A percentile compares a stretch with the other conserved stretches of the same genome.
These are phyloP conservation scores for Barypeithes pellucidus DNA, from an alignment of 2,888 invertebrate genomes.

Conservation along the genomic window DNA sequence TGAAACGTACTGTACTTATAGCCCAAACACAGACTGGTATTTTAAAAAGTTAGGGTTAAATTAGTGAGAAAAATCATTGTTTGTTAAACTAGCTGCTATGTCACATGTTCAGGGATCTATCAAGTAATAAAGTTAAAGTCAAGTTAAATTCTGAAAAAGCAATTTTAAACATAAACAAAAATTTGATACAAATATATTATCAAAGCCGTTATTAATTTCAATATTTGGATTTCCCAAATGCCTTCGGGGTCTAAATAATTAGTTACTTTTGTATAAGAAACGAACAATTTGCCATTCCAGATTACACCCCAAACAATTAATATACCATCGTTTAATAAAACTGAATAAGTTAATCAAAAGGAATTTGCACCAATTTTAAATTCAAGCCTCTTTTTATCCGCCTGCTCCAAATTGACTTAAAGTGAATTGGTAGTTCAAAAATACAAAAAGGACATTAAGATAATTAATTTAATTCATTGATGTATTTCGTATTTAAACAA, in stretches of 20 bases:
- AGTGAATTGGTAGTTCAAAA: conserved; percentile 20
- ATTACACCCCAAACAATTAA: conserved; percentile 17
- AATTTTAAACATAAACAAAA: conserved; percentile 22
- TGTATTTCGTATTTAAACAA: conserved; percentile 6
- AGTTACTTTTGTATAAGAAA: background rate
- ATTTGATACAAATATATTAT: conserved; percentile 1
- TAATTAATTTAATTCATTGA: conserved; percentile 21
- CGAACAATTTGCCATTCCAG: conserved; percentile 11
- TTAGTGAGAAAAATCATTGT: no score
- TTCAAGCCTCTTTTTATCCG: conserved; percentile 15
- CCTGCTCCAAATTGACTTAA: conserved; percentile 7
- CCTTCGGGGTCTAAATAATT: conserved; percentile 4
- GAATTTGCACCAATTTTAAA: conserved; percentile 23
- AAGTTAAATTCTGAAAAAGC: background rate
- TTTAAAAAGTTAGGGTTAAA: no score
- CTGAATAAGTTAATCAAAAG: conserved; percentile 15
- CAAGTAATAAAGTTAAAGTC: conserved; percentile 25
- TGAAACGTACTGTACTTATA: no score
- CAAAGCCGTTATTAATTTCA: background rate
- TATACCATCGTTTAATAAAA: conserved; percentile 17
- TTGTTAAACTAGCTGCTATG: no score
- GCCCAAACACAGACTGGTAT: no score
- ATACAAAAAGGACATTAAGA: conserved; percentile 6
- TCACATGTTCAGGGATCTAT: no score
- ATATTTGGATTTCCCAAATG: background rate